Evolutionary conservation across 2,797 vertebrate genomes (phyloP).

Genomic region (Tragopan temminckii): DNA sequence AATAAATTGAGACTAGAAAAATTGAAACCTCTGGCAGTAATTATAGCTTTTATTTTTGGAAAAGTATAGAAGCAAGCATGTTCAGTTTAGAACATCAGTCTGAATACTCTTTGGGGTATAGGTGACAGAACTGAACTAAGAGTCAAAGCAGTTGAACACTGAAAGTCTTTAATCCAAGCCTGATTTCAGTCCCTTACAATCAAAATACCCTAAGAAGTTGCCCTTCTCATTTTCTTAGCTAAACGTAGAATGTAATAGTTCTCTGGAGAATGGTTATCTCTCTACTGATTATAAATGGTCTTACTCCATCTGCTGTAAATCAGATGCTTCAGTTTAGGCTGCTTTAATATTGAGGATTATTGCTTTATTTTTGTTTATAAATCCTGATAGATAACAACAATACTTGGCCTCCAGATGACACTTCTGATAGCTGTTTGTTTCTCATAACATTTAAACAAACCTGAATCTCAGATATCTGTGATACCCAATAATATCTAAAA

Average conservation of each 20-base stretch:
- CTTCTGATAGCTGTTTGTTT: not conserved
- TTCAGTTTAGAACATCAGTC: not conserved
- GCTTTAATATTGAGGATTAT: not conserved
- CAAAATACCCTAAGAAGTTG: not conserved
- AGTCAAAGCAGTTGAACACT: not conserved
- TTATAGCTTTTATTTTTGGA: not conserved
- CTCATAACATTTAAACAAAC: not conserved
- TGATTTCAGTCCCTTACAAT: fast-evolving
- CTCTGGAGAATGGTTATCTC: not conserved
- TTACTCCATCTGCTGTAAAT: not conserved
- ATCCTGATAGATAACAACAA: not conserved
- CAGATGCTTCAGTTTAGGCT: not conserved
- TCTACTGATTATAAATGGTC: not conserved
- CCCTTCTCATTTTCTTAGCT: not conserved
- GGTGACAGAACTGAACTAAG: not conserved
- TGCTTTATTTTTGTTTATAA: not conserved
- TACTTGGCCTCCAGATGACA: not conserved
- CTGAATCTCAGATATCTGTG: not conserved
- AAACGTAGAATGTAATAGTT: not conserved
- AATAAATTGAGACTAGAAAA: not conserved
- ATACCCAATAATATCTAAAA: not conserved
- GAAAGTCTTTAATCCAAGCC: not conserved
- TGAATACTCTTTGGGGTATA: not conserved
- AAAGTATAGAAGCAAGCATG: not conserved
- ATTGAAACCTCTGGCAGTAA: not conserved